These are phyloP conservation scores for Leptinotarsa undecemlineata DNA, from an alignment of 1,140 invertebrate species.

Conservation along the genomic window DNA sequence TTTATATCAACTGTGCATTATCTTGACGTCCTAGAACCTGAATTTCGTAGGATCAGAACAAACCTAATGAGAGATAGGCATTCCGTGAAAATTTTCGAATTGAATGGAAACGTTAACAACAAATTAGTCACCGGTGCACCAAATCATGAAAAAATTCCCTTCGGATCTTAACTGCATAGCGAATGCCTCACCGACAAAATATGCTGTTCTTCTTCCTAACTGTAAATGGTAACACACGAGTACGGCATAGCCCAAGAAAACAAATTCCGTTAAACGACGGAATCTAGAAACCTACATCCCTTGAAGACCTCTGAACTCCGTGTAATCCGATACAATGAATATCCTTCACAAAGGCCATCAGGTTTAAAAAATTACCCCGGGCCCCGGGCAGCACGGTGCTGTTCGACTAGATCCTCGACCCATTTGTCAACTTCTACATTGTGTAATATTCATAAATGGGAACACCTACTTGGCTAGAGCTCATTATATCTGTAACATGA, in stretches of 20 bases:
- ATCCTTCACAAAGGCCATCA: constrained; percentile 4
- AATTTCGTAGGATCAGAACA: no score
- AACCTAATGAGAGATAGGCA: no score
- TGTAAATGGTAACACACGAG: constrained; percentile 22
- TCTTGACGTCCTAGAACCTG: no score
- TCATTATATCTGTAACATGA: constrained; percentile 4
- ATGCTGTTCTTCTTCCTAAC: constrained; percentile 16
- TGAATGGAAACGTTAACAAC: not conserved
- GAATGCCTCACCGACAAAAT: not conserved
- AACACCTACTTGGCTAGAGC: constrained; percentile 5
- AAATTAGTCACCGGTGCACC: not conserved
- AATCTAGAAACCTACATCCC: constrained; percentile 31
- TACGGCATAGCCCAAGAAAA: not conserved
- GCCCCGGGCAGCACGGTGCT: not conserved
- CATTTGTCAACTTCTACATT: constrained; percentile 3
- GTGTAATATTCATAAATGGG: constrained; percentile 6
- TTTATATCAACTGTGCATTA: no score
- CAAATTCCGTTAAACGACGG: constrained; percentile 21
- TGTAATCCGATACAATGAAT: constrained; percentile 13
- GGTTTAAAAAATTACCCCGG: not conserved
- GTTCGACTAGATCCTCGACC: constrained; percentile 5
- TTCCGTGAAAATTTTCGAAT: no score
- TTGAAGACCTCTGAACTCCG: constrained; percentile 20
- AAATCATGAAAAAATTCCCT: not conserved
- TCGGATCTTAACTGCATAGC: not conserved